Percentiles rank a stretch among this genome's conserved stretches.
Conservation (phyloP, 2,888 invertebrate genomes). For the Drosophila longiperda region DNA sequence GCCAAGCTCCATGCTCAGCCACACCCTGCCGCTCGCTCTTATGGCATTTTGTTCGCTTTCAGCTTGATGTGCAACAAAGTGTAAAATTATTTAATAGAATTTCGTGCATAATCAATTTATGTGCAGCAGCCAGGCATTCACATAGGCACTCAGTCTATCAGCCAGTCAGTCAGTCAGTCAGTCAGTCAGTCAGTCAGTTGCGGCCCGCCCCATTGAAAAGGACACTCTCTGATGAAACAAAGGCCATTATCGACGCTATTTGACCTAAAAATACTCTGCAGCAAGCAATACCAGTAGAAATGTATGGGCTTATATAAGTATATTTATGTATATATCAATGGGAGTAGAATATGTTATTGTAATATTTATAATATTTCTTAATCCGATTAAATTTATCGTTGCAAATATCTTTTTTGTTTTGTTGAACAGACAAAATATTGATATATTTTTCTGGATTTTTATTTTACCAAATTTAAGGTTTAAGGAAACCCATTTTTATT, state of each 20-base stretch:
- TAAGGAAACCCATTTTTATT: background rate
- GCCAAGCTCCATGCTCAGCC: conserved; percentile 21
- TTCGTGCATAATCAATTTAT: conserved; percentile 81
- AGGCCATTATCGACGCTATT: conserved; percentile 24
- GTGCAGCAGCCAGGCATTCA: conserved; percentile 73
- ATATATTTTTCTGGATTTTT: background rate
- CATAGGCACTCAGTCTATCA: conserved; percentile 37
- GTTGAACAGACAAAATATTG: background rate
- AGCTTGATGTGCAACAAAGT: conserved; percentile 81
- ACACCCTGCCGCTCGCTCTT: conserved; percentile 60
- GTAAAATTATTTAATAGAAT: conserved; percentile 81
- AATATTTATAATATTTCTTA: background rate
- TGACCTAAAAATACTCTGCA: conserved; percentile 32
- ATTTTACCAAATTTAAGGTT: background rate
- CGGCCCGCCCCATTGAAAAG: conserved; percentile 44
- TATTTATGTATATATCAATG: background rate
- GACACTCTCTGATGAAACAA: conserved; percentile 52
- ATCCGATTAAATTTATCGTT: background rate
- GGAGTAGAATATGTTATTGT: background rate
- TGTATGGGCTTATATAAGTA: background rate
- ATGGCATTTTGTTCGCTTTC: conserved; percentile 76
- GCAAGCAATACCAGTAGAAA: background rate
- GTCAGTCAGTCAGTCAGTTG: conserved; percentile 15
- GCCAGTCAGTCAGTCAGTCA: conserved; percentile 25
- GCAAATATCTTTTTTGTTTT: background rate